These are phyloP conservation scores for Cephus spinipes DNA, from an alignment of 2,888 invertebrate genomes.

Conservation along the genomic window DNA sequence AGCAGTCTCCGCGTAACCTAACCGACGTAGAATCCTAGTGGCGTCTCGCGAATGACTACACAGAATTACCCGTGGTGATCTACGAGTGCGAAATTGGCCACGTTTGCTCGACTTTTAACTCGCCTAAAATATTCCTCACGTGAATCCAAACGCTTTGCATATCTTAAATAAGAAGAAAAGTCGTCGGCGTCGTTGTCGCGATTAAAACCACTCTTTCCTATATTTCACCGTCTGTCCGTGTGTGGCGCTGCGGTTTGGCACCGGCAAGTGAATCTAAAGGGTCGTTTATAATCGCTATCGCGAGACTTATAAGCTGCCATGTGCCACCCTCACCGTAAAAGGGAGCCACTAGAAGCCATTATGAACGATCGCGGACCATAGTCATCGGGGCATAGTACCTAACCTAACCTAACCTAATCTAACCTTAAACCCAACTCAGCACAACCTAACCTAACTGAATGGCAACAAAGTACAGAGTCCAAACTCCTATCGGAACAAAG, in stretches of 20 bases:
- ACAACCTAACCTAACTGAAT: neutral
- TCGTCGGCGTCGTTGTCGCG: neutral
- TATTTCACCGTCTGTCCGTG: neutral
- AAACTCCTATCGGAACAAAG: neutral
- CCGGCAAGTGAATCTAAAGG: slow-evolving; percentile 18
- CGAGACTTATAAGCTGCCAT: slow-evolving; percentile 21
- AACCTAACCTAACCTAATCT: neutral
- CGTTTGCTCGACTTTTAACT: neutral
- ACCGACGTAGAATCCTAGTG: neutral
- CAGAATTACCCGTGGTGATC: neutral
- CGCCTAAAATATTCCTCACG: neutral
- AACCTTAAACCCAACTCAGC: neutral
- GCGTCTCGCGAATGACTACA: neutral
- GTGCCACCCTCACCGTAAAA: slow-evolving; percentile 1
- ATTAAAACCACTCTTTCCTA: neutral
- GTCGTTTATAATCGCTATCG: slow-evolving; percentile 26
- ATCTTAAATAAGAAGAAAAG: neutral
- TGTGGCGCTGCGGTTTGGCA: slow-evolving; percentile 21
- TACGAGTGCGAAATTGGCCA: neutral
- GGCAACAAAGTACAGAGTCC: neutral
- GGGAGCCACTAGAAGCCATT: neutral
- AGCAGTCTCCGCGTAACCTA: neutral
- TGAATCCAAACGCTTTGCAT: neutral
- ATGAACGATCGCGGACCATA: neutral
- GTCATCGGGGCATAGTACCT: neutral